These are phyloP conservation scores for Pogonocichla stellata DNA, from an alignment of 2,113 vertebrate species.

Conservation along the genomic window DNA sequence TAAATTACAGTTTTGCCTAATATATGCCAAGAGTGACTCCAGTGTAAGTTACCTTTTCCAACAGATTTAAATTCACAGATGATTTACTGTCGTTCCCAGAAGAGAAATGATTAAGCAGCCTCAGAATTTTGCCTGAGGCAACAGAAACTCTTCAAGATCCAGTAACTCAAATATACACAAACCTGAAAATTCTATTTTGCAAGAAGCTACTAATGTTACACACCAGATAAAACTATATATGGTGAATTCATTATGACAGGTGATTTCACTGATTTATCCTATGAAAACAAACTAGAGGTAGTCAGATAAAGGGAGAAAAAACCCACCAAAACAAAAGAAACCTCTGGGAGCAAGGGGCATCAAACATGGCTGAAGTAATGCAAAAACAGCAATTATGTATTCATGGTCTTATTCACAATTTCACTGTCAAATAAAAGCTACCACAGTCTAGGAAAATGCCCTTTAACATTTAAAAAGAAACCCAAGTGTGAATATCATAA, in stretches of 20 bases:
- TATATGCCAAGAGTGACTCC: neutral
- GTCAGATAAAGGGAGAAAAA: rapidly evolving
- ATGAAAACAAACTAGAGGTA: neutral
- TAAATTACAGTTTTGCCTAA: constrained; percentile 14
- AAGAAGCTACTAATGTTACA: neutral
- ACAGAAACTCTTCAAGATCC: constrained; percentile 25
- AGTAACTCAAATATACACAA: neutral
- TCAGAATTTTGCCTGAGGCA: neutral
- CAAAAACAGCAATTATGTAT: neutral
- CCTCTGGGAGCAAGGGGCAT: neutral
- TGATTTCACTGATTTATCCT: neutral
- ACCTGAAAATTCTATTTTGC: neutral
- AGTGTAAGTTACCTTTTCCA: constrained; percentile 25
- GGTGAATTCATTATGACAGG: neutral
- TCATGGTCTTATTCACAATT: neutral
- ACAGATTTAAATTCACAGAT: constrained; percentile 36
- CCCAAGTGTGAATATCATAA: neutral
- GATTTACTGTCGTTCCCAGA: constrained; percentile 10
- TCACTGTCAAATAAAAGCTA: neutral
- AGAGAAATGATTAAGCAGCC: constrained; percentile 29
- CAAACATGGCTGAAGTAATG: neutral
- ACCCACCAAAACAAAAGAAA: neutral
- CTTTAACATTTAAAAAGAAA: neutral
- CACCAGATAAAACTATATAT: neutral
- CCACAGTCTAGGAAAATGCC: neutral